Conservation (phyloP, 2,113 vertebrate genomes). For the Heterochromis multidens region DNA sequence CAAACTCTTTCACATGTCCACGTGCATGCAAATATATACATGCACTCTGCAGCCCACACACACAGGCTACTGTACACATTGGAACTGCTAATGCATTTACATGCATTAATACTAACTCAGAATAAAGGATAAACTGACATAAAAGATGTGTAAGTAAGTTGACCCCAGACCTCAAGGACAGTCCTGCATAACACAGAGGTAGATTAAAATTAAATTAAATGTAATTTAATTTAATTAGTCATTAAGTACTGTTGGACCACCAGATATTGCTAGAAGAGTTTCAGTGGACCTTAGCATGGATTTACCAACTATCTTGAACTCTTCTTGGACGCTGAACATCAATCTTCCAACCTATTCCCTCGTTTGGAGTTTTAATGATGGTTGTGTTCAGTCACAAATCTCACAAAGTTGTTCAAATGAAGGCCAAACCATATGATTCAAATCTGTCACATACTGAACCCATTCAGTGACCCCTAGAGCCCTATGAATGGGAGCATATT, state of each 20-base stretch:
- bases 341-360: background rate
- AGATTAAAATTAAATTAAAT: background rate
- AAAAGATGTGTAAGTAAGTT: background rate
- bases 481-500: background rate
- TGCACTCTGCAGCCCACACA: background rate
- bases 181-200: background rate
- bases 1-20: constrained; percentile 30
- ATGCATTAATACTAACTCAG: background rate
- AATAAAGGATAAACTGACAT: background rate
- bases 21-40: constrained; percentile 39
- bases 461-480: background rate
- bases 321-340: background rate
- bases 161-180: background rate
- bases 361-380: background rate
- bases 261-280: background rate
- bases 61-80: background rate
- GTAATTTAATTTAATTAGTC: no score
- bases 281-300: background rate
- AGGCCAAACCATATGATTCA: background rate
- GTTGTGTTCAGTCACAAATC: background rate
- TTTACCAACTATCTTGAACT: background rate
- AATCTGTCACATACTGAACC: background rate
- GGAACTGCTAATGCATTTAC: background rate
- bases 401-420: background rate
- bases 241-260: background rate